Evolutionary conservation across 2,888 invertebrate genomes (phyloP).

Genomic region (Heteromurus nitidus): DNA sequence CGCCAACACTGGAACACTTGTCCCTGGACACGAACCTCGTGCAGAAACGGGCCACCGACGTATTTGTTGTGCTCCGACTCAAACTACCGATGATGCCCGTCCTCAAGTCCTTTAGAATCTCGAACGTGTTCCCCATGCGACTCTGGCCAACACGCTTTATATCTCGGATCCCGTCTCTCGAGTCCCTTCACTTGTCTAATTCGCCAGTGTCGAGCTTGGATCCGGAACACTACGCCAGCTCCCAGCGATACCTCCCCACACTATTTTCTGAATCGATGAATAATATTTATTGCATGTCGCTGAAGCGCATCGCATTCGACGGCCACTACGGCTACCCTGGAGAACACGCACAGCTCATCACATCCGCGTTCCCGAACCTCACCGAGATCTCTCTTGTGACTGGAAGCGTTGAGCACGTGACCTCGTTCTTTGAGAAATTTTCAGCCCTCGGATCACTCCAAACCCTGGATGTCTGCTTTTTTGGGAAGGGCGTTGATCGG

Average conservation of each 20-base stretch:
- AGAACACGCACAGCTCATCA: no score
- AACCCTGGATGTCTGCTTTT: no score
- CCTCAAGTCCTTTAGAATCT: not conserved
- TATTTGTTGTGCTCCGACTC: not conserved
- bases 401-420: no score
- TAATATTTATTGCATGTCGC: no score
- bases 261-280: not conserved
- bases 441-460: no score
- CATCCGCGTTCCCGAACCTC: no score
- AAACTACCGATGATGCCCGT: not conserved
- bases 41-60: not conserved
- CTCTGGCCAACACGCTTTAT: not conserved
- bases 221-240: not conserved
- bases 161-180: not conserved
- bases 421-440: no score
- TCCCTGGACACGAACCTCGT: not conserved
- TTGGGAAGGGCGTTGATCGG: no score
- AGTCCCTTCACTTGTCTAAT: not conserved
- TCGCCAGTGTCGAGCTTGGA: not conserved
- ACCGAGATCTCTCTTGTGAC: no score
- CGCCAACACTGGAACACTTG: not conserved
- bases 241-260: not conserved
- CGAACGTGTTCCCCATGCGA: not conserved
- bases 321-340: no score
- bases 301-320: no score